Percentiles rank a stretch among this genome's conserved stretches.
These are phyloP conservation scores for Neodiprion virginianus DNA, from an alignment of 1,140 invertebrate species.

Conservation along the genomic window DNA sequence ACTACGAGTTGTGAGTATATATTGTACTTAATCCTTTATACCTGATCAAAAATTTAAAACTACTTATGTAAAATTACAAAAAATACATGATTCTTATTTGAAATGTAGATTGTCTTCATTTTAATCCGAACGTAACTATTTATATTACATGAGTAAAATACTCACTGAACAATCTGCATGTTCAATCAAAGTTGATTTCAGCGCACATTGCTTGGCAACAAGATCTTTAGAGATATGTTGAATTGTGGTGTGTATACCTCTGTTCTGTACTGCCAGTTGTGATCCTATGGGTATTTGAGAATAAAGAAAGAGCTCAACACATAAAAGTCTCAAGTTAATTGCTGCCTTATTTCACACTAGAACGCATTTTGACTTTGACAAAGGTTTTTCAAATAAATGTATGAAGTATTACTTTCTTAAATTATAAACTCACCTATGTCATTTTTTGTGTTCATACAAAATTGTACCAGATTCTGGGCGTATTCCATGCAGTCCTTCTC, in stretches of 20 bases:
- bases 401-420: neutral
- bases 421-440: slow-evolving; percentile 35
- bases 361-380: neutral
- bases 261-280: slow-evolving; percentile 30
- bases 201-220: slow-evolving; percentile 26
- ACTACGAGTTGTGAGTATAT: no score
- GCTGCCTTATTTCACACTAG: neutral
- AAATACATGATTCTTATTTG: no score
- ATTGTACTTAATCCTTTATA: no score
- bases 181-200: slow-evolving; percentile 34
- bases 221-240: slow-evolving; percentile 40
- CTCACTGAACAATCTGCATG: slow-evolving; percentile 41
- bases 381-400: neutral
- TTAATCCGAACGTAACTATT: no score
- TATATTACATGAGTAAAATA: slow-evolving; percentile 14
- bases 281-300: slow-evolving; percentile 25
- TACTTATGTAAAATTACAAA: no score
- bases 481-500: slow-evolving; percentile 42
- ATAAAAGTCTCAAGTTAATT: neutral
- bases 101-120: no score
- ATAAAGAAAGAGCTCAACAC: slow-evolving; percentile 11
- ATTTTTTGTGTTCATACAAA: slow-evolving; percentile 42
- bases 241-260: slow-evolving; percentile 36
- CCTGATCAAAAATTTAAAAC: no score
- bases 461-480: slow-evolving; percentile 42